Percentiles rank a stretch among this genome's conserved stretches.
phyloP scores from a whole-genome alignment of 2,797 vertebrate genomes.

The Danio albolineatus region DNA sequence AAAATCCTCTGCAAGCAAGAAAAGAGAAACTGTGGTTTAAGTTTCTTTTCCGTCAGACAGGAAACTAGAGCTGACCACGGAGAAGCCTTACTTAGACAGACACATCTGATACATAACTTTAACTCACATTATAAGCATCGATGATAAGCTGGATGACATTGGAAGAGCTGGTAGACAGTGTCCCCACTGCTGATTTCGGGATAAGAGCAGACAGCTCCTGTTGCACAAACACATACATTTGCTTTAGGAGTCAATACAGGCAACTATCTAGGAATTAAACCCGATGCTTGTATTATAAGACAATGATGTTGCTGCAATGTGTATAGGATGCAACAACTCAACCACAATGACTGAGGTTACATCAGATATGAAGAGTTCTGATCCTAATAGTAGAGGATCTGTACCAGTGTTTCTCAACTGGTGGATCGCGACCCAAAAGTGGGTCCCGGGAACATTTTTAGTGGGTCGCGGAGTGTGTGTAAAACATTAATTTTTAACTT shows the following conservation, averaged over 20 bases:
- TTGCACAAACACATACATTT: neutral
- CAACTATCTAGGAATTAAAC: neutral
- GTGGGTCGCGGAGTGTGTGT: no score
- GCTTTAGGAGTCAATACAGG: neutral
- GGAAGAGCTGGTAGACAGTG: slow-evolving; percentile 92
- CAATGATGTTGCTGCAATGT: neutral
- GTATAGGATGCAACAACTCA: neutral
- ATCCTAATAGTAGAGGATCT: no score
- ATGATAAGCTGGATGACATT: slow-evolving; percentile 97
- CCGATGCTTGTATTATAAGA: neutral
- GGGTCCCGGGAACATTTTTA: no score
- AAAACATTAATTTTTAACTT: no score
- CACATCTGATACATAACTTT: neutral
- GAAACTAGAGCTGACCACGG: neutral
- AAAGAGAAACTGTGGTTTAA: neutral
- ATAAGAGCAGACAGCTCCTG: slow-evolving; percentile 95
- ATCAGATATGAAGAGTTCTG: no score
- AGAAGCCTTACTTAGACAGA: neutral
- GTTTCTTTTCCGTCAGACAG: neutral
- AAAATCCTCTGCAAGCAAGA: neutral
- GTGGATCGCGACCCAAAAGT: no score
- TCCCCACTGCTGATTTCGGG: slow-evolving; percentile 96
- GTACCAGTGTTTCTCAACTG: no score
- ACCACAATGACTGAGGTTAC: no score
- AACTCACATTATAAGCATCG: slow-evolving; percentile 95